These are phyloP conservation scores for Hipposideros larvatus DNA, from an alignment of 2,797 vertebrate species.

Conservation along the genomic window DNA sequence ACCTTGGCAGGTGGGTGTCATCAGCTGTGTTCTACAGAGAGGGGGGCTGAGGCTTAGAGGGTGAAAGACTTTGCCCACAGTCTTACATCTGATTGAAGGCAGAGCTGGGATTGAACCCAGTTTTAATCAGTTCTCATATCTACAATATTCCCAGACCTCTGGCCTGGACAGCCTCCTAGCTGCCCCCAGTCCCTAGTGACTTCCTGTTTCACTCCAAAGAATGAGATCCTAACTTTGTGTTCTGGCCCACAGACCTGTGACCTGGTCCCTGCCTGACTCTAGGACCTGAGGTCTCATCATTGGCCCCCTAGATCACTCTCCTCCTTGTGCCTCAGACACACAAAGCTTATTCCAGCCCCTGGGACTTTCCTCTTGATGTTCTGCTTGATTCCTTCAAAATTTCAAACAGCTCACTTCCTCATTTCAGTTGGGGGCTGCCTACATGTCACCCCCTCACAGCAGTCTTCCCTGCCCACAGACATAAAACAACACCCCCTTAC, in stretches of 20 bases:
- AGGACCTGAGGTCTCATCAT: neutral
- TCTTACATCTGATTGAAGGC: neutral
- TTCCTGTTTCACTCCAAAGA: neutral
- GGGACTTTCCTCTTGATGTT: neutral
- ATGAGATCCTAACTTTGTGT: accelerated
- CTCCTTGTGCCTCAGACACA: neutral
- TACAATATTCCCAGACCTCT: neutral
- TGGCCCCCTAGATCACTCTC: neutral
- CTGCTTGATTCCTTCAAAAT: neutral
- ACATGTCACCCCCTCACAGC: accelerated
- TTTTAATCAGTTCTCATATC: too few species aligned
- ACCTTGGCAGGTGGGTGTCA: neutral
- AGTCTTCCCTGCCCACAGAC: neutral
- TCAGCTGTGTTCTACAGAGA: neutral
- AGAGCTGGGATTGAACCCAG: neutral
- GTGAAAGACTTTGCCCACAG: neutral
- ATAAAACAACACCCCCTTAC: neutral
- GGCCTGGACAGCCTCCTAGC: neutral
- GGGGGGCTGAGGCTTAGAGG: neutral
- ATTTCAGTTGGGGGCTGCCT: neutral
- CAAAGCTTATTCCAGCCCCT: neutral
- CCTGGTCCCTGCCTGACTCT: neutral
- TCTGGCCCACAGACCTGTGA: neutral
- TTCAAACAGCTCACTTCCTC: neutral
- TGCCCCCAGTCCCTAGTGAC: too few species aligned